These are phyloP conservation scores for Chalcis sispes DNA, from an alignment of 2,888 invertebrate genomes.

Conservation along the genomic window DNA sequence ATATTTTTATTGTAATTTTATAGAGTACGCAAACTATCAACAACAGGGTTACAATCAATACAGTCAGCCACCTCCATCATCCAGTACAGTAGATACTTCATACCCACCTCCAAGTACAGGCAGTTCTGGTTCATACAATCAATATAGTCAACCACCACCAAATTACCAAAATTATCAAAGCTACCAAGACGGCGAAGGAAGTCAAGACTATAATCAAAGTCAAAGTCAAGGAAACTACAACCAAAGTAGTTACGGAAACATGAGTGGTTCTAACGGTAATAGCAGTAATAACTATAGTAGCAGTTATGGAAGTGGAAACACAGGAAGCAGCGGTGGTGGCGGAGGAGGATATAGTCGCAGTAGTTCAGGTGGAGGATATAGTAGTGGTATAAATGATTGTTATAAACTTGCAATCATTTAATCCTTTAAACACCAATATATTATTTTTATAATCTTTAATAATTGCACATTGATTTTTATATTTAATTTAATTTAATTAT, in stretches of 20 bases:
- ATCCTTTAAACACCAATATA: constrained; percentile 19
- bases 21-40: constrained; percentile 73
- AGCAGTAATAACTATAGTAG: constrained; percentile 72
- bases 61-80: constrained; percentile 70
- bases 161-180: constrained; percentile 69
- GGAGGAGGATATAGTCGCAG: constrained; percentile 64
- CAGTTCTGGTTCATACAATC: constrained; percentile 66
- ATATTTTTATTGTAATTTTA: too few relatives aligned
- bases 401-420: background rate
- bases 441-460: background rate
- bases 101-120: constrained; percentile 72
- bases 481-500: too few relatives aligned
- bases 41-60: constrained; percentile 71
- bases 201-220: constrained; percentile 66
- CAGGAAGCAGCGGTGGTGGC: constrained; percentile 60
- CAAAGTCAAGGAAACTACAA: constrained; percentile 68
- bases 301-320: constrained; percentile 74
- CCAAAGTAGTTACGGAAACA: constrained; percentile 68
- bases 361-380: constrained; percentile 62
- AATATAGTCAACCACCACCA: constrained; percentile 74
- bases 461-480: too few relatives aligned
- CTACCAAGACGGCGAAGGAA: constrained; percentile 61
- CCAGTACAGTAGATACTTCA: constrained; percentile 71
- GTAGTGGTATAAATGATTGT: constrained; percentile 52
- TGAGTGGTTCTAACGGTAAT: constrained; percentile 77